Evolutionary conservation across 2,888 invertebrate genomes (phyloP), one percentile per base, ranked within the genome.

Genomic region (Cetonia aurata): DNA sequence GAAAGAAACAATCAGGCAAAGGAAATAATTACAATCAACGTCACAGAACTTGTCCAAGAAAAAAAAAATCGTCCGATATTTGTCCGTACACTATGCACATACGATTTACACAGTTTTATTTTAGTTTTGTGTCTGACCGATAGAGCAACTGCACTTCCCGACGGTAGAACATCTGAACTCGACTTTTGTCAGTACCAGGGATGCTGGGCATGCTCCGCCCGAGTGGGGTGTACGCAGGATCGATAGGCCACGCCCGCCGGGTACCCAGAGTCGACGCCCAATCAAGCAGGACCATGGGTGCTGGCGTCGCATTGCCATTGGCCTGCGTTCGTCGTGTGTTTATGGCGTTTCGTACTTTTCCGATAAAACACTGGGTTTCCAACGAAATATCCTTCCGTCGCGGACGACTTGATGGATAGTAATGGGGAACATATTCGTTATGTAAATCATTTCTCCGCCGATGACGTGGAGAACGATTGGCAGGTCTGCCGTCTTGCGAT

Each of bases 161-260:
- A 69, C 69, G 69, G 69, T 53, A 67, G 57, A 67, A 69, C 69
- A 69, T 69, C 69, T 69, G 55, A 69, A 69, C 62, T 69, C 69
- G 9, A 69, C 69, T 62, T 60, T 44, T 52, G 69, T 62, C 62
- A 75, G 78, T 74, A 76, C 71, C 80, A 79, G 81, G 83, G 83
- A 84, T 83, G 83, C 83, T 83, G 84, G 75, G 71, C 66, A 79
- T 69, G 79, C 80, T 75, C 76, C 83, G 75, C 81, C 81, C 72
- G 55, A 52, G 71, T 74, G 77, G 75, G 74, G 77, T 75, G 73
- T 59, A 68, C 73, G 75, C 71, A 72, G 72, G 74, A 74, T 74
- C 76, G 66, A 72, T 72, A 74, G 69, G 73, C 75, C 75, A 79
- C 81, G 77, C 81, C 81, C 74, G 56, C 75, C 60, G 70, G 70